These are phyloP conservation scores for Bathynomus jamesi DNA, from an alignment of 1,140 invertebrate species.

Conservation along the genomic window DNA sequence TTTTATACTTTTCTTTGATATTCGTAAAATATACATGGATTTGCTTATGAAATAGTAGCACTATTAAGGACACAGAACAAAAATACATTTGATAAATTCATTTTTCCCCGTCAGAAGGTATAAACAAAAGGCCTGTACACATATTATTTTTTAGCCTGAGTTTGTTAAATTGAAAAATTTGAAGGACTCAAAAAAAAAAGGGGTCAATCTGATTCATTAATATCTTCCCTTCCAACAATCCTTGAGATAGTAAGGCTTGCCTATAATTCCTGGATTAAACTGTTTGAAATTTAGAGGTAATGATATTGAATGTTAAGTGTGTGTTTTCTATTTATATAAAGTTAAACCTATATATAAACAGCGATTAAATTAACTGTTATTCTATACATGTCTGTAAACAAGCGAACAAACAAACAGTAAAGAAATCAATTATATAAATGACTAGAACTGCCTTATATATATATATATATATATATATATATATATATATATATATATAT, in stretches of 20 bases:
- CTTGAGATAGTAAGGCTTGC: no score
- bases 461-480: conserved; percentile 1
- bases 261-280: no score
- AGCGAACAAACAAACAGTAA: background rate
- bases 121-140: no score
- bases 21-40: background rate
- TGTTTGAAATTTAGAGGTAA: no score
- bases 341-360: background rate
- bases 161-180: no score
- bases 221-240: no score
- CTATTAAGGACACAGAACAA: no score
- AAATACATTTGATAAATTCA: no score
- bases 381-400: background rate
- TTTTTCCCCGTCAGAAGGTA: no score
- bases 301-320: background rate
- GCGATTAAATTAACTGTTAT: background rate
- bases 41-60: background rate
- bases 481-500: conserved; percentile 8
- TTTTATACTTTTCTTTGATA: background rate
- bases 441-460: background rate
- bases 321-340: background rate
- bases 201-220: no score
- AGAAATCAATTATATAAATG: background rate
- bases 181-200: no score
- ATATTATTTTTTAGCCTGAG: no score